phyloP scores from a whole-genome alignment of 92 coral and sea anemone species.

The Phenganax stokvisi region DNA sequence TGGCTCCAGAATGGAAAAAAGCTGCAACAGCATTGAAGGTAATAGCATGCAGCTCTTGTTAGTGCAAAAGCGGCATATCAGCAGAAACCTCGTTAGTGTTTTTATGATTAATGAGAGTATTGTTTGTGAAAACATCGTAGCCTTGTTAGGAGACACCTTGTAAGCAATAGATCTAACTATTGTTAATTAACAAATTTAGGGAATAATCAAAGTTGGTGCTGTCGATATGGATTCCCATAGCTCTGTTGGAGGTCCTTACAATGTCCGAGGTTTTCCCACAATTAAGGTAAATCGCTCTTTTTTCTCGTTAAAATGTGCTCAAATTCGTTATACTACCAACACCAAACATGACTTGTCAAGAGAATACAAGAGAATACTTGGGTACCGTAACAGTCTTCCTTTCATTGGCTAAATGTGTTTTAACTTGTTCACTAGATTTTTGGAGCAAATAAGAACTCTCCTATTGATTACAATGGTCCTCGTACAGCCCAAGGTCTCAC shows the following conservation, averaged over 20 bases:
- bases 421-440: constrained; percentile 56
- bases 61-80: not conserved
- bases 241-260: constrained; percentile 84
- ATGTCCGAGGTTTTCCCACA: constrained; percentile 91
- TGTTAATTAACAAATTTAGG: constrained; percentile 18
- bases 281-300: constrained; percentile 59
- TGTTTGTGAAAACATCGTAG: not conserved
- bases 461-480: constrained; percentile 84
- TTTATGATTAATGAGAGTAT: not conserved
- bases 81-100: not conserved
- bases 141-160: not conserved
- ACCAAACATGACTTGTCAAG: no score
- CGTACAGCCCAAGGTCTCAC: constrained; percentile 78
- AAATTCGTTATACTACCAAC: no score
- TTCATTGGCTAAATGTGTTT: not conserved
- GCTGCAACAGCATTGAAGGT: constrained; percentile 98
- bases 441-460: constrained; percentile 91
- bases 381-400: not conserved
- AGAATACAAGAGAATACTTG: no score
- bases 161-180: not conserved
- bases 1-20: constrained; percentile 95
- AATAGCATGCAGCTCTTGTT: not conserved
- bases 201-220: constrained; percentile 80
- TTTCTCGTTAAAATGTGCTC: not conserved
- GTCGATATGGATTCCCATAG: constrained; percentile 97